Conservation (phyloP, 2,888 invertebrate genomes). For the Clanis bilineata region DNA sequence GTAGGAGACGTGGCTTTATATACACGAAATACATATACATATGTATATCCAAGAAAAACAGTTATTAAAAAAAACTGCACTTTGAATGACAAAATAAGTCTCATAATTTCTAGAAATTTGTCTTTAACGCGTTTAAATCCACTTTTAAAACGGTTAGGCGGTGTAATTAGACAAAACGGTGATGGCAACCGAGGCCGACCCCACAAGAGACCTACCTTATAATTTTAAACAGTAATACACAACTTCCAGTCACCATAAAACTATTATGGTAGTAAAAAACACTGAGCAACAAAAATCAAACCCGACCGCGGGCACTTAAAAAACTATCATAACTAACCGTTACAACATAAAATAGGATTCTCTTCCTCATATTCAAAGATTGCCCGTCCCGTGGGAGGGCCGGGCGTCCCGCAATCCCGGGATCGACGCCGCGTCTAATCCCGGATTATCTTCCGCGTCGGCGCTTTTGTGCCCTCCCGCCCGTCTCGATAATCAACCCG, state of each 20-base stretch:
- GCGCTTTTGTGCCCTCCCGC: constrained; percentile 63
- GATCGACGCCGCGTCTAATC: constrained; percentile 18
- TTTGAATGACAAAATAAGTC: no score
- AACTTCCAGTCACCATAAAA: not conserved
- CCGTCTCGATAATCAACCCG: constrained; percentile 65
- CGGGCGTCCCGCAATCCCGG: constrained; percentile 16
- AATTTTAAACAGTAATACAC: no score
- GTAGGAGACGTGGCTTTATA: no score
- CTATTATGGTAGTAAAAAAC: not conserved
- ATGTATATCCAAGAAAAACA: no score
- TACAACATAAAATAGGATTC: constrained; percentile 18
- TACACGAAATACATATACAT: no score
- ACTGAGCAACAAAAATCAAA: not conserved
- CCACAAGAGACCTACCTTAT: no score
- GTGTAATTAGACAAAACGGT: no score
- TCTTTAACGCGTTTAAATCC: no score
- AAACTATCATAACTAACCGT: constrained; percentile 8
- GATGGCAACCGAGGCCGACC: no score
- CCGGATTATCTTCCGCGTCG: constrained; percentile 60
- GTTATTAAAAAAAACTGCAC: no score
- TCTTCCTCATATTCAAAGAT: constrained; percentile 18
- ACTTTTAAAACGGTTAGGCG: no score
- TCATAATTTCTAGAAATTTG: no score
- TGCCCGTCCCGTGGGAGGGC: constrained; percentile 20
- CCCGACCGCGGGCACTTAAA: not conserved